phyloP scores from a whole-genome alignment of 2,888 invertebrate species.

The Ecliptopera silaceata region DNA sequence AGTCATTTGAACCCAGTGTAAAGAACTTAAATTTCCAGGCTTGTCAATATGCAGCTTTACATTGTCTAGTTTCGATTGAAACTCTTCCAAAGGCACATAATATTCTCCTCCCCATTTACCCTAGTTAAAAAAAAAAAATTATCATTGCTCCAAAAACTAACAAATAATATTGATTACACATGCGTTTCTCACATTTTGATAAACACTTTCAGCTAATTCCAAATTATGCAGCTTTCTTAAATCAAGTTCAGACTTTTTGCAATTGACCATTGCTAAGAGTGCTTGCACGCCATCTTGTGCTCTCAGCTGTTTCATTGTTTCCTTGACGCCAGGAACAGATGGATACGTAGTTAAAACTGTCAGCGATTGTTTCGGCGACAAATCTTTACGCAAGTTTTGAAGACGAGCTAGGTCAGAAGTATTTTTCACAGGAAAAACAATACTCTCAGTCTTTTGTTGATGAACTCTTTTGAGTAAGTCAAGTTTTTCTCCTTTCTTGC shows the following conservation, averaged over 20 bases:
- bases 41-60: constrained; percentile 32
- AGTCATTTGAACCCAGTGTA: constrained; percentile 43
- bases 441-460: constrained; percentile 24
- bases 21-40: constrained; percentile 41
- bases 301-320: constrained; percentile 5
- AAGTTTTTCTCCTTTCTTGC: neutral
- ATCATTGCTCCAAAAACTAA: too few species aligned
- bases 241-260: constrained; percentile 27
- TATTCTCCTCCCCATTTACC: constrained; percentile 44
- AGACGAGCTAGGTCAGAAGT: constrained; percentile 42
- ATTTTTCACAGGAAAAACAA: constrained; percentile 43
- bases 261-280: constrained; percentile 21
- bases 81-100: constrained; percentile 38
- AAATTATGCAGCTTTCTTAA: constrained; percentile 33
- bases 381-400: constrained; percentile 32
- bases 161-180: too few species aligned
- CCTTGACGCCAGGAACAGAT: constrained; percentile 21
- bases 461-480: constrained; percentile 7
- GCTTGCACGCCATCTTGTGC: constrained; percentile 1
- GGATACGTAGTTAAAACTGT: constrained; percentile 47
- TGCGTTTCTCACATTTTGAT: constrained; percentile 3
- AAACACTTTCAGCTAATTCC: constrained; percentile 35
- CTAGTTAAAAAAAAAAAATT: constrained; percentile 14
- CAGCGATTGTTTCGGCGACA: constrained; percentile 43
- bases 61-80: constrained; percentile 9